phyloP scores from a whole-genome alignment of 2,113 vertebrate species.

The Eidolon helvum region DNA sequence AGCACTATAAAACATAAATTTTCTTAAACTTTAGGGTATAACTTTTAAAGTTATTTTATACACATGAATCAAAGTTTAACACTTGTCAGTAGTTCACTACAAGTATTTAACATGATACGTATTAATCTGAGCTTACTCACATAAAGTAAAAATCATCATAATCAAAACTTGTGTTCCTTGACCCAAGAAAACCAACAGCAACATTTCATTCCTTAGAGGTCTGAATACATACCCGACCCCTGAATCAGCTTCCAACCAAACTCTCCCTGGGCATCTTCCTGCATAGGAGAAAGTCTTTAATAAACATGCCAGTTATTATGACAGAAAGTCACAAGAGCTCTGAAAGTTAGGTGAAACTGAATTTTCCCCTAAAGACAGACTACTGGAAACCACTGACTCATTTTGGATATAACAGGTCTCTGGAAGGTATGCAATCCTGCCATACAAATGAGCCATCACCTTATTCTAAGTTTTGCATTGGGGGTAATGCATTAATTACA shows the following conservation, averaged over 20 bases:
- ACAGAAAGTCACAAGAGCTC: constrained; percentile 59
- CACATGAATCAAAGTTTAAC: background rate
- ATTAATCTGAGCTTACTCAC: constrained; percentile 82
- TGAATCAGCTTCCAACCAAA: constrained; percentile 88
- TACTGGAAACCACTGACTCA: constrained; percentile 57
- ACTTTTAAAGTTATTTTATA: constrained; percentile 1
- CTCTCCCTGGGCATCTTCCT: constrained; percentile 89
- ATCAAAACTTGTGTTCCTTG: constrained; percentile 95
- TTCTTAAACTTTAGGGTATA: constrained; percentile 10
- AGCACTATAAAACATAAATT: background rate
- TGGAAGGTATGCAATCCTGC: background rate
- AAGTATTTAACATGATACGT: background rate
- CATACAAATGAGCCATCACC: background rate
- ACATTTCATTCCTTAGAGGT: constrained; percentile 89
- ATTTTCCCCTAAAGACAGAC: constrained; percentile 51
- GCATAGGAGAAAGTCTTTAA: constrained; percentile 76
- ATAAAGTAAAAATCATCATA: constrained; percentile 94
- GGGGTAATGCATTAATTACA: background rate
- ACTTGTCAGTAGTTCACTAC: background rate
- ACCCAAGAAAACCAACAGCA: constrained; percentile 92
- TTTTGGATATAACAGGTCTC: background rate
- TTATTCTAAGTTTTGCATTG: background rate
- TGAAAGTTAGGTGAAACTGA: background rate
- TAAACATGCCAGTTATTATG: constrained; percentile 58
- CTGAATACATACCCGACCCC: constrained; percentile 82